Evolutionary conservation across 2,888 invertebrate species (phyloP).

Genomic region (Helobdella robusta): DNA sequence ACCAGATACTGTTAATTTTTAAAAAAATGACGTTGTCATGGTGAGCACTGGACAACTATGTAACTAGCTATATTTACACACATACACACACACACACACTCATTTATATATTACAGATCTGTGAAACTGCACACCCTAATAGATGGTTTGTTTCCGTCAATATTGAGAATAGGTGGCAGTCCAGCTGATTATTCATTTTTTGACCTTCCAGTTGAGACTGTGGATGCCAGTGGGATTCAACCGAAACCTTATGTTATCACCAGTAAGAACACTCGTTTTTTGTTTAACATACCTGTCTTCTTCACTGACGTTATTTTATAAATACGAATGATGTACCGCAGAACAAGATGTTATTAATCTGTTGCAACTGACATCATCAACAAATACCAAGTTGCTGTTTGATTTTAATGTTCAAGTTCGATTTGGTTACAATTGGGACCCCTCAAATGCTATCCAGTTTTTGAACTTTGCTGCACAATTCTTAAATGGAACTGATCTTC

Average conservation of each 20-base stretch:
- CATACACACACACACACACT: too few relatives aligned
- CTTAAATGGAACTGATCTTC: constrained; percentile 43
- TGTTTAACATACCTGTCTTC: too few relatives aligned
- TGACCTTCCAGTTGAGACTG: constrained; percentile 6
- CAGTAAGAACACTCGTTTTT: constrained; percentile 22
- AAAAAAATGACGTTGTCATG: too few relatives aligned
- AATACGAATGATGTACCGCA: neutral
- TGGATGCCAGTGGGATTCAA: constrained; percentile 6
- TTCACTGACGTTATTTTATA: neutral
- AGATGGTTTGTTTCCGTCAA: constrained; percentile 30
- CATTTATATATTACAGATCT: too few relatives aligned
- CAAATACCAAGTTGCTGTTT: constrained; percentile 60
- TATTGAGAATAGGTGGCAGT: constrained; percentile 33
- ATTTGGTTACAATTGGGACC: constrained; percentile 58
- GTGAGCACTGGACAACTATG: too few relatives aligned
- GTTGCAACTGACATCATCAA: constrained; percentile 34
- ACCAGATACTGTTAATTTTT: neutral
- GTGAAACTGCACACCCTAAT: constrained; percentile 29
- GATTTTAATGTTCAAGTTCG: constrained; percentile 61
- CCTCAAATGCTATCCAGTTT: constrained; percentile 59
- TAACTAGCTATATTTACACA: too few relatives aligned
- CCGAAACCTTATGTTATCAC: constrained; percentile 24
- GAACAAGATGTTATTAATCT: constrained; percentile 25
- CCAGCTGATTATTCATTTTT: constrained; percentile 31
- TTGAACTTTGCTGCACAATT: constrained; percentile 58